Evolutionary conservation across 1,140 invertebrate species (phyloP), one percentile per base, ranked within the genome.

Genomic region (Pseudachorutes palmiensis): DNA sequence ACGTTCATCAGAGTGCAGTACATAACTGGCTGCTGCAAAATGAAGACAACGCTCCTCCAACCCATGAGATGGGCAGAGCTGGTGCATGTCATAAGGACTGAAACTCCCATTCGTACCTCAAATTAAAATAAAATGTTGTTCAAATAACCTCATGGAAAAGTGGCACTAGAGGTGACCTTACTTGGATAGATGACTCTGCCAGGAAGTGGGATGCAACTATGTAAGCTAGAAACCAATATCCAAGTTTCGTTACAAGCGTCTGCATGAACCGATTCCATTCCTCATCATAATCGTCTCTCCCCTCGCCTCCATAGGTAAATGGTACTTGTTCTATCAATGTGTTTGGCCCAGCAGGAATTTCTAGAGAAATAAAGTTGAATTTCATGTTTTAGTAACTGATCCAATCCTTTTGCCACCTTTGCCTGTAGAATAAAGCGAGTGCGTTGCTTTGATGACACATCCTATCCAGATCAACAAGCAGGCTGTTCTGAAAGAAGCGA

Each of bases 261-360:
- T 77, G 76, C 30, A 77, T 78, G 73, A 80, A 82, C 1, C 76
- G 75, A 68, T 74, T 75, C 83, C 83, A 84, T 77, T 85, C 83
- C 65, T 78, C 72, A 76, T 85, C 83, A 2, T 80, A 76, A 41
- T 75, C 68, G 72, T 84, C 83, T 68, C 77, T 75, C 63, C 55
- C 67, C 66, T n/a, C 45, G 62, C 30, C 67, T 59, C 71, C 68
- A 72, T 14, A 16, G 32, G 66, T 16, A 2, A 32, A 3, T 51
- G 51, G 66, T 70, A 31, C 28, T 51, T 60, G 59, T 64, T 16
- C 49, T 3, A 16, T 22, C n/a, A 12, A 64, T 16, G n/a, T 67
- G 32, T 65, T 55, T 48, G n/a, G n/a, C n/a, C n/a, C 14, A 41
- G 32, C 30, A 26, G 49, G 26, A n/a, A 31, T 33, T 19, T 55